Evolutionary conservation across 1,140 invertebrate genomes (phyloP), one percentile per base, ranked within the genome.

Genomic region (Teleogryllus occipitalis): DNA sequence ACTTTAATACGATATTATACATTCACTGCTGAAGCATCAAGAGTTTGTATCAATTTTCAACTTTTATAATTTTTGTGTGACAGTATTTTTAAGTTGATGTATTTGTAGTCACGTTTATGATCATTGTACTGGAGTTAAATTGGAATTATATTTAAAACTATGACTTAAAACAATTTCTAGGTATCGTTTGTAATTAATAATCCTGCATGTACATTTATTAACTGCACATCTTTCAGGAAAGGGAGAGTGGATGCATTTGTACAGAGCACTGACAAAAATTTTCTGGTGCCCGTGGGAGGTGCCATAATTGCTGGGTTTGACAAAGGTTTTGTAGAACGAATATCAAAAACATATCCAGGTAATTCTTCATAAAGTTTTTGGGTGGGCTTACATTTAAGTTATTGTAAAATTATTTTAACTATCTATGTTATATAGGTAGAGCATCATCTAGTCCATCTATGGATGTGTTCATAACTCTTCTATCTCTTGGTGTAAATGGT

Each of bases 191-290:
- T 39, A 39, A 39, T 39, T 39, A 39, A 39, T 39, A 39, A 39
- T 39, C 5, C 27, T 39, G 27, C 27, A 39, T 39, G 27, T 39
- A 39, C 27, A 39, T 39, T 39, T 5, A 39, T 39, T 39, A 39
- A 39, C 27, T 39, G 27, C 79, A 83, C 74, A 47, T 80, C 85
- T 86, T 82, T 77, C 82, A 87, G 87, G 73, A 87, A 89, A 81
- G 93, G 93, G 47, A 87, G 94, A 79, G 87, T 96, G 0, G 94
- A 96, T 87, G 90, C 91, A 7, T 93, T 95, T 86, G 93, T 96
- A 80, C 95, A 97, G 84, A 96, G 94, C 83, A 93, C 93, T 22
- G 95, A 97, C 85, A 97, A 97, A 85, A 97, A 97, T 86, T 92
- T 97, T 76, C 86, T 96, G 85, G 94, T 97, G 39, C 95, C 95